Evolutionary conservation across 2,113 vertebrate genomes (phyloP).

Genomic region (Peromyscus leucopus): DNA sequence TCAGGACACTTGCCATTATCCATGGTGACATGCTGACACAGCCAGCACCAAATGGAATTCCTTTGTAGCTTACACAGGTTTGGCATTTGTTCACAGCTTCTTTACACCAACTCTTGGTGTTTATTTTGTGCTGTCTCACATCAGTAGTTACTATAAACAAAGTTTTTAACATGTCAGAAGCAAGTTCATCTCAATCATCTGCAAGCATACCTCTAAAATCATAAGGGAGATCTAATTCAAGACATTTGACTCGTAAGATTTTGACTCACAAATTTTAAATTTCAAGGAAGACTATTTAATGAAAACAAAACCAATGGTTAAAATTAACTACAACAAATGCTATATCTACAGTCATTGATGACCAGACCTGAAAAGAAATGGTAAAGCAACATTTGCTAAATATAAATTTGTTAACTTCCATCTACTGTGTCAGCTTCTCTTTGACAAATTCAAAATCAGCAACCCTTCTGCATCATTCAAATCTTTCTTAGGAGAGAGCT

Average conservation of each 20-base stretch:
- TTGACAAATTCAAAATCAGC: conserved; percentile 48
- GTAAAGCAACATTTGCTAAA: neutral
- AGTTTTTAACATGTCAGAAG: neutral
- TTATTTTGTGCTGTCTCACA: neutral
- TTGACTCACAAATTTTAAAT: conserved; percentile 34
- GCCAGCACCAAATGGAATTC: neutral
- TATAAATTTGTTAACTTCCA: neutral
- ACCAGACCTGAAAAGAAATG: neutral
- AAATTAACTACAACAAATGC: neutral
- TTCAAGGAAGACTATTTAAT: neutral
- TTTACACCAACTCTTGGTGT: neutral
- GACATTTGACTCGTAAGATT: neutral
- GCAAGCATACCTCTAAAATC: conserved; percentile 1
- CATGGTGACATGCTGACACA: neutral
- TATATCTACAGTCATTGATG: neutral
- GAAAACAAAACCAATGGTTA: neutral
- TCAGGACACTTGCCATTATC: neutral
- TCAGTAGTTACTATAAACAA: neutral
- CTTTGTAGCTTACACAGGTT: neutral
- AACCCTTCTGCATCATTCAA: conserved; percentile 13
- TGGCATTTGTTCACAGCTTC: neutral
- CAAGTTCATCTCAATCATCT: neutral
- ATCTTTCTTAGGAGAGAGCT: conserved; percentile 71
- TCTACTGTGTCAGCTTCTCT: conserved; percentile 17
- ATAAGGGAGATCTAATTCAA: neutral